These are phyloP conservation scores for Theretra japonica DNA, from an alignment of 2,888 invertebrate genomes.

Conservation along the genomic window DNA sequence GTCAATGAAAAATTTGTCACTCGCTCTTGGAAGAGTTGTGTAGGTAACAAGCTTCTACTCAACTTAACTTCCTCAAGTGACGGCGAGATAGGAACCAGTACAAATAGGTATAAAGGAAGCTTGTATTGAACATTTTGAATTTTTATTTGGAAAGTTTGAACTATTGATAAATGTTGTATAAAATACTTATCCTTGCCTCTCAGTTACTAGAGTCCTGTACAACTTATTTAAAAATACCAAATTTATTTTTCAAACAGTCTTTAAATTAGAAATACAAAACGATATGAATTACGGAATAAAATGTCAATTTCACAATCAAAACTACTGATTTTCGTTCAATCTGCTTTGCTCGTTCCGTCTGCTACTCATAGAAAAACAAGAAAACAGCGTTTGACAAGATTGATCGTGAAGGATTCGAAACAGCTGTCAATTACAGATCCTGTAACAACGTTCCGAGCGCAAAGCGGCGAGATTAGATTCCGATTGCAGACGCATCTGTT, in stretches of 20 bases:
- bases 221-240: no score
- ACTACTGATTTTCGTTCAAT: no score
- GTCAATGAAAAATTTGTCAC: constrained; percentile 8
- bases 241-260: no score
- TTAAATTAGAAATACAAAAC: no score
- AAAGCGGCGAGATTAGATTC: constrained; percentile 71
- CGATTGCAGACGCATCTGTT: constrained; percentile 70
- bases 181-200: no score
- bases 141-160: no score
- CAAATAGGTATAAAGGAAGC: background rate
- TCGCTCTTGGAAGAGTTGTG: constrained; percentile 12
- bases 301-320: no score
- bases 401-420: constrained; percentile 49
- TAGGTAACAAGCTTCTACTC: background rate
- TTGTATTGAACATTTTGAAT: no score
- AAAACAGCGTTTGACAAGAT: background rate
- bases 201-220: no score
- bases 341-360: background rate
- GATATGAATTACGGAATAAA: no score
- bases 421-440: constrained; percentile 61
- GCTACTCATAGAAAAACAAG: background rate
- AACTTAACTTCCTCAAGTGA: background rate
- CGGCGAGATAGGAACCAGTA: background rate
- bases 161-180: no score
- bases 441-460: constrained; percentile 54